phyloP scores from a whole-genome alignment of 2,113 vertebrate species.

The Phaethon lepturus region DNA sequence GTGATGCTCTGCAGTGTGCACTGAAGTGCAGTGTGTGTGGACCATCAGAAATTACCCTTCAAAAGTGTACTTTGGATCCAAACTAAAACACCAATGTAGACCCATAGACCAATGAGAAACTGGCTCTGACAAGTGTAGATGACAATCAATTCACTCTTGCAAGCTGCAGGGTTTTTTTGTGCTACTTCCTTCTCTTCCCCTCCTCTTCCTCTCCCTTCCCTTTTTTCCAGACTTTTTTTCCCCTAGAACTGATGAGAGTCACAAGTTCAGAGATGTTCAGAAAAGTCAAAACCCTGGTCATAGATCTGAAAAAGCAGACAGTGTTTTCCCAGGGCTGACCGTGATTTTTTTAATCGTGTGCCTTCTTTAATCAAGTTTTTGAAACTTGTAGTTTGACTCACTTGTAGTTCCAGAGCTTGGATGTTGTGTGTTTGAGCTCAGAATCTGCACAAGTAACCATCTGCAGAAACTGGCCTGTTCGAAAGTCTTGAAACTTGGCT shows the following conservation, averaged over 20 bases:
- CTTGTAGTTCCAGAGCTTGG: not conserved
- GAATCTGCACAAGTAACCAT: not conserved
- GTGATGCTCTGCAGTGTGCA: accelerated
- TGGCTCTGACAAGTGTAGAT: not conserved
- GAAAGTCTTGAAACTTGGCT: not conserved
- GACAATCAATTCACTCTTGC: not conserved
- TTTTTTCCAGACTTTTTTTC: not conserved
- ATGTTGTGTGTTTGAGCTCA: not conserved
- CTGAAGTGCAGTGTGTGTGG: not conserved
- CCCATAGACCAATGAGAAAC: not conserved
- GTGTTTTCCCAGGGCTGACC: not conserved
- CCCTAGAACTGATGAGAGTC: not conserved
- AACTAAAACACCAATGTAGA: not conserved
- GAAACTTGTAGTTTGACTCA: not conserved
- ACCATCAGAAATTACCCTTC: not conserved
- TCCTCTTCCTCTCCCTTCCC: accelerated
- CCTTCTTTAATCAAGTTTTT: not conserved
- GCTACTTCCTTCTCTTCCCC: not conserved
- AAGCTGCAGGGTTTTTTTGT: not conserved
- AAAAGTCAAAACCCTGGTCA: not conserved
- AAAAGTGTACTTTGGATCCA: not conserved
- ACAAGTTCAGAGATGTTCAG: not conserved
- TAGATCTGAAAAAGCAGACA: not conserved
- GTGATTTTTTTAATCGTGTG: not conserved
- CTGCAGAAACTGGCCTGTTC: not conserved